Conservation (phyloP, 2,888 invertebrate genomes). For the Polyommatus icarus region DNA sequence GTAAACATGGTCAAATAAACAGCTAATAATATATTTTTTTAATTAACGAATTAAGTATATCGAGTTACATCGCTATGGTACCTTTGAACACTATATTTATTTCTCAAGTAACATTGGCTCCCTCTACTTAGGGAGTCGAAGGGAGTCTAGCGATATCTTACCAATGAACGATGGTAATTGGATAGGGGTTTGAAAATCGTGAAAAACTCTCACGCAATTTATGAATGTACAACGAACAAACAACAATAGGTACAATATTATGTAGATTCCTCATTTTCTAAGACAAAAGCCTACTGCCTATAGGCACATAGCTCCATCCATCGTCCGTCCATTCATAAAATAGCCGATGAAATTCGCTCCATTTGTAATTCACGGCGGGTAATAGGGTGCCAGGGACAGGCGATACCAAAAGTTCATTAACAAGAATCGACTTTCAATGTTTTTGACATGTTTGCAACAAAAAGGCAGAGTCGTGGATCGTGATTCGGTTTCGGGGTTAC, state of each 20-base stretch:
- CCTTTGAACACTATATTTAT: too few species aligned
- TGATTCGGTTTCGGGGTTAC: not conserved
- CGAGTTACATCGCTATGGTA: too few species aligned
- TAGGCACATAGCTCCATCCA: not conserved
- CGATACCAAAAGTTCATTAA: constrained; percentile 14
- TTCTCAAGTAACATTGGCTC: too few species aligned
- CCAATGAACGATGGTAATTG: too few species aligned
- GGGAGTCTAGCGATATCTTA: too few species aligned
- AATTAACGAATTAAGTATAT: not conserved
- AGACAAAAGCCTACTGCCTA: not conserved
- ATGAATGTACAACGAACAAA: too few species aligned
- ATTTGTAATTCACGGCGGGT: constrained; percentile 5
- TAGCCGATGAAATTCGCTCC: not conserved
- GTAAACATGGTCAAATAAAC: not conserved
- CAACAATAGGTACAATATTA: too few species aligned
- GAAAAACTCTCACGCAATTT: too few species aligned
- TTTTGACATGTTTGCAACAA: constrained; percentile 4
- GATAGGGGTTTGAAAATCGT: too few species aligned
- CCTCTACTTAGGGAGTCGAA: too few species aligned
- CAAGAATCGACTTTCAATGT: constrained; percentile 2
- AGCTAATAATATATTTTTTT: not conserved
- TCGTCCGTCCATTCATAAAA: not conserved
- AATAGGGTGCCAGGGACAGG: constrained; percentile 6
- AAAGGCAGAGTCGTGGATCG: not conserved
- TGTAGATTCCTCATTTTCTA: not conserved